phyloP scores from a whole-genome alignment of 35 echinoderm and acorn worm genomes.

The Diadema setosum region DNA sequence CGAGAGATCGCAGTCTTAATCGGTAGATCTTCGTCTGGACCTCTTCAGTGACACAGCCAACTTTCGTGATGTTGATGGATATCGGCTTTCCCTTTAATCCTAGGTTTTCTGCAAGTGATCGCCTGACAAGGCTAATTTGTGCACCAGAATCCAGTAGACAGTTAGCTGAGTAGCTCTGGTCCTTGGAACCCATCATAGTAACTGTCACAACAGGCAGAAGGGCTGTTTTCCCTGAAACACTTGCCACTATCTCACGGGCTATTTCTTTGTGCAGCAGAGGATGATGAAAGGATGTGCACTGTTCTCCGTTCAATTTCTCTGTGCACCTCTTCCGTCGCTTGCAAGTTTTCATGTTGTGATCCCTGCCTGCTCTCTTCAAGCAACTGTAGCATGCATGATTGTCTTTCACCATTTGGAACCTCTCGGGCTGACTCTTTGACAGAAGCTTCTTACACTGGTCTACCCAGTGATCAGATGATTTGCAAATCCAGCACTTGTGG shows the following conservation, averaged over 20 bases:
- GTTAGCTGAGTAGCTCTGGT: too few relatives aligned
- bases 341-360: constrained; percentile 28
- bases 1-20: neutral
- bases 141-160: constrained; percentile 38
- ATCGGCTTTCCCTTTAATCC: constrained; percentile 35
- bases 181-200: neutral
- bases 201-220: neutral
- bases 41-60: constrained; percentile 56
- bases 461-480: constrained; percentile 38
- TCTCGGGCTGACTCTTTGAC: neutral
- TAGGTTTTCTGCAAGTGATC: constrained; percentile 40
- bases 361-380: constrained; percentile 40
- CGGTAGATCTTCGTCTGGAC: constrained; percentile 43
- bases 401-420: constrained; percentile 35
- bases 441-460: constrained; percentile 44
- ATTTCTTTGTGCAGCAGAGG: constrained; percentile 11
- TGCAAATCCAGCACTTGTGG: constrained; percentile 59
- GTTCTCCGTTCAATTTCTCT: neutral
- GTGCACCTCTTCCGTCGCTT: neutral
- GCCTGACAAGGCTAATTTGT: constrained; percentile 32
- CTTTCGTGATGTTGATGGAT: constrained; percentile 45
- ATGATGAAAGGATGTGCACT: constrained; percentile 16
- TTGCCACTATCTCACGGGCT: neutral
- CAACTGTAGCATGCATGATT: constrained; percentile 56
- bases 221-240: neutral